phyloP scores from a whole-genome alignment of 1,140 invertebrate genomes.

The Drosophila insularis region DNA sequence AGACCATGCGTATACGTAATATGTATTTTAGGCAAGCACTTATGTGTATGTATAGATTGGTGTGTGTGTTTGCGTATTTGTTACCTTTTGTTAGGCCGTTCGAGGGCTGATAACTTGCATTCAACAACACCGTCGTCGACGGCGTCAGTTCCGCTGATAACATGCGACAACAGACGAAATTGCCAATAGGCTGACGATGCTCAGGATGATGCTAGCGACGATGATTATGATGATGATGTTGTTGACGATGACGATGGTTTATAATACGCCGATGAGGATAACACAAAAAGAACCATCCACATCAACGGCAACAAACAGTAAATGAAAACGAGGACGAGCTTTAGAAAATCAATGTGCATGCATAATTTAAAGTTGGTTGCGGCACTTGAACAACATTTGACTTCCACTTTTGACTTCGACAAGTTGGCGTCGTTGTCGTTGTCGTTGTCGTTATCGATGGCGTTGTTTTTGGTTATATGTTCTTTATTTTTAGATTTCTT shows the following conservation, averaged over 20 bases:
- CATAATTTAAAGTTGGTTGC: slow-evolving; percentile 76
- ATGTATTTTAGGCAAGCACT: slow-evolving; percentile 18
- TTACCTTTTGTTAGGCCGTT: slow-evolving; percentile 74
- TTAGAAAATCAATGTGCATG: slow-evolving; percentile 75
- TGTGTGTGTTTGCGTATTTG: slow-evolving; percentile 4
- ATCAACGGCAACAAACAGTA: slow-evolving; percentile 20
- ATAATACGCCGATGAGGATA: not conserved
- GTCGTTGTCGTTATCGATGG: slow-evolving; percentile 18
- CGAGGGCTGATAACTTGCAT: slow-evolving; percentile 74
- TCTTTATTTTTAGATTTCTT: slow-evolving; percentile 62
- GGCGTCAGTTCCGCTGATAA: slow-evolving; percentile 71
- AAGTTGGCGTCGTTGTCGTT: slow-evolving; percentile 26
- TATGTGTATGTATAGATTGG: not conserved
- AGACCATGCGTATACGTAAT: slow-evolving; percentile 40
- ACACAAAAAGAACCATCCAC: slow-evolving; percentile 8
- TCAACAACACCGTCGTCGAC: slow-evolving; percentile 72
- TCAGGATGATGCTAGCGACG: slow-evolving; percentile 25
- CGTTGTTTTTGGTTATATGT: slow-evolving; percentile 56
- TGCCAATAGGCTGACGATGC: slow-evolving; percentile 49
- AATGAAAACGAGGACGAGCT: slow-evolving; percentile 32
- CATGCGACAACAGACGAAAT: slow-evolving; percentile 64
- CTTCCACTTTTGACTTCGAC: slow-evolving; percentile 22
- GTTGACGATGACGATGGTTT: slow-evolving; percentile 14
- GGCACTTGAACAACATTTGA: slow-evolving; percentile 44
- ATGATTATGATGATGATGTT: slow-evolving; percentile 36